phyloP scores from a whole-genome alignment of 1,140 invertebrate genomes.

The Drosophila nebulosa region DNA sequence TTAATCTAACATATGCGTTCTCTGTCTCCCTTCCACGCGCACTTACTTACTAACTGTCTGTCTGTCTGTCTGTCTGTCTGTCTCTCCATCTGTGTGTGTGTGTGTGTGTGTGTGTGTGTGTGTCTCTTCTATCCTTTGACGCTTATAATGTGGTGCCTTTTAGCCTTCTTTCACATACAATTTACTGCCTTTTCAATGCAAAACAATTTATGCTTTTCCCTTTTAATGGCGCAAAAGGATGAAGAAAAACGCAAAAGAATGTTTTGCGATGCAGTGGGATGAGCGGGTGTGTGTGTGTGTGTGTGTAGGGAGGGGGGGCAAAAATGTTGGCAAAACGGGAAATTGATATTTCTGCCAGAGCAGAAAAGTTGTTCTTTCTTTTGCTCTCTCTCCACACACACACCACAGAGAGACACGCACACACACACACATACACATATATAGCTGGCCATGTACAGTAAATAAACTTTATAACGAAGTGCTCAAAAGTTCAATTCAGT shows the following conservation, averaged over 20 bases:
- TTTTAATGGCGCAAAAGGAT: conserved; percentile 4
- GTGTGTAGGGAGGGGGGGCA: no score
- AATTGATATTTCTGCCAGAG: conserved; percentile 63
- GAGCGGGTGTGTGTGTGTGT: no score
- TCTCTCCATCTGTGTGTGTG: not conserved
- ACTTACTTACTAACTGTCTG: not conserved
- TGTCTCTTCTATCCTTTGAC: conserved; percentile 2
- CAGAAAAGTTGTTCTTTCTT: conserved; percentile 48
- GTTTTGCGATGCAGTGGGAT: no score
- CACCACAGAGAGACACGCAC: not conserved
- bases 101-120: not conserved
- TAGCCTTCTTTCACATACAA: conserved; percentile 79
- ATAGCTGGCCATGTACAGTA: not conserved
- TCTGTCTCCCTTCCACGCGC: not conserved
- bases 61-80: conserved; percentile 1
- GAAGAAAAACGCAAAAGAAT: not conserved
- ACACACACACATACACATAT: not conserved
- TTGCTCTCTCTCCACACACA: conserved; percentile 20
- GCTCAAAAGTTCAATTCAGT: no score
- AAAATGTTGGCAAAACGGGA: conserved; percentile 69
- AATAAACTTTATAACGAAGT: not conserved
- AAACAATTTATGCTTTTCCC: conserved; percentile 62
- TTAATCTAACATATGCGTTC: conserved; percentile 4
- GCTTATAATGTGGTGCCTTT: conserved; percentile 62
- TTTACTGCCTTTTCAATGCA: conserved; percentile 75